Evolutionary conservation across 2,888 invertebrate genomes (phyloP), one percentile per base, ranked within the genome.

Genomic region (Pycnomerus fuliginosus): DNA sequence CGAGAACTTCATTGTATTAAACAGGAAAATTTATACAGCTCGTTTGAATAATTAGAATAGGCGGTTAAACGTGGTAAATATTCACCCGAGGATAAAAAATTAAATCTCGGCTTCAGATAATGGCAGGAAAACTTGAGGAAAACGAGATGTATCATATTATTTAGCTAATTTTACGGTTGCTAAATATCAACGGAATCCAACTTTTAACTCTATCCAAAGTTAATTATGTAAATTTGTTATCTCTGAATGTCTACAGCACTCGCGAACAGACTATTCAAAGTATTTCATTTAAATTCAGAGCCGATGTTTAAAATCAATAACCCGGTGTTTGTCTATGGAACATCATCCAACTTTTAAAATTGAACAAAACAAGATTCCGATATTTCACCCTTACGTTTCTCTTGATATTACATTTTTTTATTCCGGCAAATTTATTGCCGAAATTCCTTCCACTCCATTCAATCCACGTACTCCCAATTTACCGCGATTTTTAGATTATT

Each of bases 181-280:
- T 31, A 36, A 36, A 17, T 43, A 43, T 43, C 24, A 22, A 17
- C 30, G 36, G 36, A 37, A 36, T 32, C 37, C 33, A 13, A 32
- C 22, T 35, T 23, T 43, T 37, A 37, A 32, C 15, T 44, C 32
- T 30, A 38, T 39, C 23, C 34, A 33, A 44, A 44, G 34, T 44
- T 44, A 44, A 44, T 44, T 44, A 44, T 39, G 39, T 30, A 44
- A 44, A 44, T 44, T 44, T 15, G 44, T 44, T 44, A 44, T 44
- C 44, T 44, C 16, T 29, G 15, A 34, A 44, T 34, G 44, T 44
- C 44, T 44, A 29, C 29, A 23, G 17, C 38, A 33, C 37, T 34
- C 44, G 34, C 39, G 39, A 44, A 14, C 34, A 44, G 29, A 44
- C 44, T 39, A 44, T 44, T 44, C 39, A 44, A 44, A 44, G 44